Base-by-base conservation (phyloP, 1,140 invertebrate genomes). In the Steinernema khuongi region DNA sequence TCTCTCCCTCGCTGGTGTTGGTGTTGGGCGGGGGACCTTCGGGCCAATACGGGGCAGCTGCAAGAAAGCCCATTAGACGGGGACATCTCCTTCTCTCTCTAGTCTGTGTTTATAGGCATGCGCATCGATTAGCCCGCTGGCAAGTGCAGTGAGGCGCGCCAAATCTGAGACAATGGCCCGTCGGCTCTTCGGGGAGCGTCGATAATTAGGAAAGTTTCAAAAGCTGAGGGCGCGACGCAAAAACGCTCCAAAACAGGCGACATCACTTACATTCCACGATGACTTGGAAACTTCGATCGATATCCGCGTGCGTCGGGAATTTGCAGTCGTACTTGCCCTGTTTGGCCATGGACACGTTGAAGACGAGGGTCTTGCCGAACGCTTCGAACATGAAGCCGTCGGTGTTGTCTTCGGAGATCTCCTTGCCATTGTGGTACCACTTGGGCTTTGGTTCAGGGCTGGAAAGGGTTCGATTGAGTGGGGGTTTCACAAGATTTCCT, bases 1-100 rank as follows among this genome's bases (percentile, higher is more conserved):
- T 92, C 85, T 97, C 96, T 67, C 92, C 94, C 87, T 97, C 94
- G 30, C 95, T 94, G 1, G 91, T 91, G 81, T 93, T 94, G 68
- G 91, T 89, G 78, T 94, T 90, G 84, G 94, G 90, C 0, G 95
- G 96, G 83, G 96, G 93, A 29, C 90, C 77, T 26, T 82, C 89
- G 14, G 91, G 92, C 88, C 97, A 99, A 86, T 93, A 97, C 0
- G 95, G 95, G 30, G 91, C 90, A 32, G 94, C 92, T 91, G 68
- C 74, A 85, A 81, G 68, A 41, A 50, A 14, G 30, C n/a, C 18
- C 22, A 30, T 7, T 76, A 32, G 33, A 19, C 32, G 31, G 11
- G 22, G 1, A 29, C 14, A 28, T 1, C 22, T 26, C 68, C 43
- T 67, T 1, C 50, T 72, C 41, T 70, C 19, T 22, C 22, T n/a